Evolutionary conservation across 2,888 invertebrate genomes (phyloP).

Genomic region (Dastarcus helophoroides): DNA sequence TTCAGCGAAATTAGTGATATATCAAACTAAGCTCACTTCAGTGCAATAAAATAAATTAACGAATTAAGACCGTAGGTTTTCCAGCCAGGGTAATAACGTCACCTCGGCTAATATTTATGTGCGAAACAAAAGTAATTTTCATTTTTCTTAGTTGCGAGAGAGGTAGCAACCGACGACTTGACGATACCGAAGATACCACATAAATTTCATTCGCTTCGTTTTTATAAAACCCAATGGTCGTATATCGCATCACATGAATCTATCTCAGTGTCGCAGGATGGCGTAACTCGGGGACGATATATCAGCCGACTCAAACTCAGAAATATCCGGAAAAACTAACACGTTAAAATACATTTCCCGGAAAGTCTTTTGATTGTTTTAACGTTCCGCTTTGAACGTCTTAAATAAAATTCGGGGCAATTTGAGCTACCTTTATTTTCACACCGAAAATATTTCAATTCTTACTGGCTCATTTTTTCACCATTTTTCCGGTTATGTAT

Average conservation of each 20-base stretch:
- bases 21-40: neutral
- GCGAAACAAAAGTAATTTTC: constrained; percentile 3
- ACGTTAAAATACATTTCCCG: constrained; percentile 18
- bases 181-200: constrained; percentile 16
- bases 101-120: constrained; percentile 2
- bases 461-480: no score
- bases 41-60: constrained; percentile 22
- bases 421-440: no score
- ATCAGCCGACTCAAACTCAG: constrained; percentile 31
- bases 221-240: constrained; percentile 23
- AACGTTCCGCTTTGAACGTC: neutral
- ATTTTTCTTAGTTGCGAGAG: constrained; percentile 3
- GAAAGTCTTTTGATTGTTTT: neutral
- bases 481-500: no score
- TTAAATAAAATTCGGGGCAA: no score
- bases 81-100: neutral
- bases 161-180: constrained; percentile 3
- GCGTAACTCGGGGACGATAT: constrained; percentile 28
- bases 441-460: no score
- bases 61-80: constrained; percentile 18
- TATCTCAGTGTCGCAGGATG: constrained; percentile 29
- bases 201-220: constrained; percentile 23
- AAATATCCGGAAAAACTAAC: constrained; percentile 26
- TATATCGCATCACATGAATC: constrained; percentile 32
- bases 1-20: no score